These are phyloP conservation scores for Orthosia incerta DNA, from an alignment of 2,888 invertebrate genomes.

Conservation along the genomic window DNA sequence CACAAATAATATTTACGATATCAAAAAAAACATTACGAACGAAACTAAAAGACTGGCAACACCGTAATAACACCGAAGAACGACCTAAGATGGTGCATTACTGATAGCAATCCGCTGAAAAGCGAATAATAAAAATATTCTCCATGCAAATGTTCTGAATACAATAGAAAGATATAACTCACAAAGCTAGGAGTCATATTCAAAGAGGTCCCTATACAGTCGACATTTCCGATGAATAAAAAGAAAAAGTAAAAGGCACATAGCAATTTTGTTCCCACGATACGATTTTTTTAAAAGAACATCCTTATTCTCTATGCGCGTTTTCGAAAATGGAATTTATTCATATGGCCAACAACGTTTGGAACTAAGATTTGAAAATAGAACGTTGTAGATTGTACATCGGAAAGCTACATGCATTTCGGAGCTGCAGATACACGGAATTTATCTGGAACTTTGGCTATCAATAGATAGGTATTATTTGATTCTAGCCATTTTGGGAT, in stretches of 20 bases:
- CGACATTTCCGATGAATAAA: slow-evolving; percentile 41
- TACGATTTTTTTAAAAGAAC: neutral
- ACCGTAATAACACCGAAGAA: slow-evolving; percentile 36
- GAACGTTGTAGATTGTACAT: slow-evolving; percentile 36
- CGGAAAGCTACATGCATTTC: slow-evolving; percentile 35
- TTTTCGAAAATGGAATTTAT: slow-evolving; percentile 49
- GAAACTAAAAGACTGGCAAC: slow-evolving; percentile 37
- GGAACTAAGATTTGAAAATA: slow-evolving; percentile 4
- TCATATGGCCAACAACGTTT: slow-evolving; percentile 33
- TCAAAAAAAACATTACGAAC: slow-evolving; percentile 40
- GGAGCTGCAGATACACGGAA: slow-evolving; percentile 35
- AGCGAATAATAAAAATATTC: slow-evolving; percentile 58
- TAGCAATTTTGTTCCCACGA: slow-evolving; percentile 9
- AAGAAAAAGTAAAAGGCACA: neutral
- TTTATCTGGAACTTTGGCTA: slow-evolving; percentile 28
- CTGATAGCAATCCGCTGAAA: slow-evolving; percentile 55
- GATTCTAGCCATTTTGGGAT: slow-evolving; percentile 26
- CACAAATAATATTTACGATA: slow-evolving; percentile 33
- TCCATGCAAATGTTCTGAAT: slow-evolving; percentile 43
- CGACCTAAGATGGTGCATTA: slow-evolving; percentile 50
- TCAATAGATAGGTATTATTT: slow-evolving; percentile 30
- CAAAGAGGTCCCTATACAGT: slow-evolving; percentile 44
- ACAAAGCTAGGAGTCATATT: slow-evolving; percentile 43
- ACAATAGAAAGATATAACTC: slow-evolving; percentile 53
- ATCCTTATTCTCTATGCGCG: neutral